Evolutionary conservation across 2,797 vertebrate species (phyloP), one percentile per base, ranked within the genome.

Genomic region (Poeciliopsis presidionis): DNA sequence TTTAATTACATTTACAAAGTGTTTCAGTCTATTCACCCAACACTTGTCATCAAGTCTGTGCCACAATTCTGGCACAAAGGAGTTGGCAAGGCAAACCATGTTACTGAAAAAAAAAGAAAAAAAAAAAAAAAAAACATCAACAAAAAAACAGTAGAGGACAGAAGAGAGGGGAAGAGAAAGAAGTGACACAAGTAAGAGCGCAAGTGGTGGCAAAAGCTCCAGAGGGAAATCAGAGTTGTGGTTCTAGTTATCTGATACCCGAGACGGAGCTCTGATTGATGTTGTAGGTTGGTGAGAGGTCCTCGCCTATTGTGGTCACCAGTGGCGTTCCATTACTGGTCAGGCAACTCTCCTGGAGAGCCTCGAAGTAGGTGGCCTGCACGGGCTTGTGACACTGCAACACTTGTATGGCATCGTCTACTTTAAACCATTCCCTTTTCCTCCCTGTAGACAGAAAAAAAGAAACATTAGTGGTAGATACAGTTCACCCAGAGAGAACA

Each of bases 391-490:
- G 98, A 95, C 95, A 96, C 95, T 94, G 96, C 95, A 99, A 96
- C 95, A 98, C 97, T 94, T 95, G 95, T 75, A 98, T 94, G 94
- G 98, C 98, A 88, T 99, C 98, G 91, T 98, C 97, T 92, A 98
- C 97, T 95, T 97, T 98, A 95, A 99, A 99, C 98, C 98, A 99
- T 94, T 98, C 97, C 95, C 98, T 97, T 97, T 99, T 99, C 94
- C 98, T 97, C 94, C 98, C 98, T 99, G 96, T 75, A 79, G 90
- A 83, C 5, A 61, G 11, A 28, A 61, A 14, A 65, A 43, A 69
- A 59, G 74, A 91, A 76, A 88, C 74, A 77, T 85, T 0, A 78
- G 77, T 82, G 87, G 84, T 74, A 65, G 39, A 73, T 49, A 74
- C 22, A 41, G 74, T 89, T 84, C 59, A 84, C 78, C 72, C 55